A percentile compares a stretch with the other conserved stretches of the same genome.
phyloP scores from a whole-genome alignment of 2,113 vertebrate species.

The Xenopus borealis region DNA sequence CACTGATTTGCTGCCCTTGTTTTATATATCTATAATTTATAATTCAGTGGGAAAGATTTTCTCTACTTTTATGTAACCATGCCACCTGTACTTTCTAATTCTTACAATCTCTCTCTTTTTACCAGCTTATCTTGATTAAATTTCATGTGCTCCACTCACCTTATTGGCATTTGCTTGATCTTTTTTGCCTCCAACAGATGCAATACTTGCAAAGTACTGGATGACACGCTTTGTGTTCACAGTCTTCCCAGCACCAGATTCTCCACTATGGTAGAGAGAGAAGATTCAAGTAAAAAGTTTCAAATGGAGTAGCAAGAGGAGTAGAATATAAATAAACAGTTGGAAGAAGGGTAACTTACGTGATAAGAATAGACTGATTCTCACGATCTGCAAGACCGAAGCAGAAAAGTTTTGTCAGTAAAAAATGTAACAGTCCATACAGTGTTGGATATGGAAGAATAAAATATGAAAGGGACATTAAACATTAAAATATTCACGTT shows the following conservation, averaged over 20 bases:
- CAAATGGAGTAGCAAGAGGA: background rate
- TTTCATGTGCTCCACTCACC: slow-evolving; percentile 64
- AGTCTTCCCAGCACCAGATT: slow-evolving; percentile 94
- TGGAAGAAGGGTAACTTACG: slow-evolving; percentile 62
- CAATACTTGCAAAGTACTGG: slow-evolving; percentile 90
- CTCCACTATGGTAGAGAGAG: slow-evolving; percentile 67
- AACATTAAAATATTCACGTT: too few relatives aligned
- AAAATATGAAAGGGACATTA: too few relatives aligned
- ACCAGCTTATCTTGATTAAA: too few relatives aligned
- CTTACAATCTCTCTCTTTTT: too few relatives aligned
- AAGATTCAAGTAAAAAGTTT: background rate
- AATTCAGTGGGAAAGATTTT: too few relatives aligned
- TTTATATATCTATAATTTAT: too few relatives aligned
- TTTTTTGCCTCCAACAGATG: slow-evolving; percentile 74
- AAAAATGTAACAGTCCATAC: too few relatives aligned
- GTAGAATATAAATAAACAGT: background rate
- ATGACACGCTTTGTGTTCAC: slow-evolving; percentile 95
- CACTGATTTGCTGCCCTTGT: too few relatives aligned
- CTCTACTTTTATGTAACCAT: too few relatives aligned
- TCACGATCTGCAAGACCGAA: slow-evolving; percentile 72
- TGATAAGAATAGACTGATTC: slow-evolving; percentile 92
- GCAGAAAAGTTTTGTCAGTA: background rate
- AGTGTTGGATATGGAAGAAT: too few relatives aligned
- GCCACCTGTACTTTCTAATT: too few relatives aligned
- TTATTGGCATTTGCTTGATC: slow-evolving; percentile 73